Conservation (phyloP, 2,113 vertebrate genomes). For the Amphiprion ocellaris region DNA sequence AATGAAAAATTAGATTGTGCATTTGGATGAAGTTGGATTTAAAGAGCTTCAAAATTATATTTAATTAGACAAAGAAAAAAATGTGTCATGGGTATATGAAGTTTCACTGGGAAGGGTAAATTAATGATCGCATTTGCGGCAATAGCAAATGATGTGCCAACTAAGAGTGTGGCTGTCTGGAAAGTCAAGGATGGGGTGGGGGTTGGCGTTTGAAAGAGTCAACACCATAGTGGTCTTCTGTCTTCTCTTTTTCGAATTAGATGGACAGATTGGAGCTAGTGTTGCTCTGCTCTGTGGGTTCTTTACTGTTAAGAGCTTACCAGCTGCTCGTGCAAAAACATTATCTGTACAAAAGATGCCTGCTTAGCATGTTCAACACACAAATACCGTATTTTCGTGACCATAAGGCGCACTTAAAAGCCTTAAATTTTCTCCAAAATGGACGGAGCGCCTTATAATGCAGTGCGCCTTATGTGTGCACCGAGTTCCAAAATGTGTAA, state of each 20-base stretch:
- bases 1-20: slow-evolving; percentile 88
- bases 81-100: slow-evolving; percentile 76
- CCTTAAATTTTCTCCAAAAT: no score
- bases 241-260: slow-evolving; percentile 53
- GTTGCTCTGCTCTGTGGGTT: slow-evolving; percentile 31
- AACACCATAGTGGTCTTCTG: slow-evolving; percentile 49
- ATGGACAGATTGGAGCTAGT: slow-evolving; percentile 59
- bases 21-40: slow-evolving; percentile 85
- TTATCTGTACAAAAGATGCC: not conserved
- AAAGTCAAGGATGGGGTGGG: slow-evolving; percentile 35
- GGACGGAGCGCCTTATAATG: no score
- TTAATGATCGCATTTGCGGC: slow-evolving; percentile 78
- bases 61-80: slow-evolving; percentile 85
- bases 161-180: slow-evolving; percentile 59
- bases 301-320: slow-evolving; percentile 20
- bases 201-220: slow-evolving; percentile 49
- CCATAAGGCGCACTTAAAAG: no score
- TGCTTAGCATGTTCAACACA: slow-evolving; percentile 1
- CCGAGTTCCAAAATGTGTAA: no score
- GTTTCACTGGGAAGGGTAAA: slow-evolving; percentile 75
- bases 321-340: slow-evolving; percentile 28
- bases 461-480: no score
- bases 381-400: not conserved
- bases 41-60: slow-evolving; percentile 86
- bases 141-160: slow-evolving; percentile 68